A percentile compares a stretch with the other conserved stretches of the same genome.
Conservation (phyloP, 2,888 invertebrate species). For the Ephialtes manifestator region DNA sequence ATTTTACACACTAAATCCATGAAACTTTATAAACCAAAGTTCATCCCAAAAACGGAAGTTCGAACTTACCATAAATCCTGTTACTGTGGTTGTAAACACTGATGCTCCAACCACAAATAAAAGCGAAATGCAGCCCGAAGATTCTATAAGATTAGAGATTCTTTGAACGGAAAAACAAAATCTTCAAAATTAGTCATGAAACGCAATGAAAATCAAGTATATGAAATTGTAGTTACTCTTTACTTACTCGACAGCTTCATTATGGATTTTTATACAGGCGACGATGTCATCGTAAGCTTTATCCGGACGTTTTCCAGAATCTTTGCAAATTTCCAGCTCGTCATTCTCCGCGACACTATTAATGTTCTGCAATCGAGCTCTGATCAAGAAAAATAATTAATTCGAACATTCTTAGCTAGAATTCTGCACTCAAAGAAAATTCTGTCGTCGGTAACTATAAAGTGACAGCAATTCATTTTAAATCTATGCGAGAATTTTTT, state of each 20-base stretch:
- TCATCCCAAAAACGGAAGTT: neutral
- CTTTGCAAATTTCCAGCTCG: neutral
- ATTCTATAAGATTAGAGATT: constrained; percentile 51
- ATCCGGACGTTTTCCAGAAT: constrained; percentile 1
- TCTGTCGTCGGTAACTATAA: too few species aligned
- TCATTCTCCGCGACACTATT: neutral
- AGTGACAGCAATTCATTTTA: too few species aligned
- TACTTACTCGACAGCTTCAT: constrained; percentile 60
- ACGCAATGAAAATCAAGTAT: neutral
- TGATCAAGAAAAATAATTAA: constrained; percentile 9
- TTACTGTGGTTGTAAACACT: constrained; percentile 59
- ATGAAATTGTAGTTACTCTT: neutral
- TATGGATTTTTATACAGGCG: constrained; percentile 56
- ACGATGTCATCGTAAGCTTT: constrained; percentile 50
- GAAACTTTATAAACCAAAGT: neutral
- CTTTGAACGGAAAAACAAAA: constrained; percentile 24
- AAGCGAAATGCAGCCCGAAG: constrained; percentile 36
- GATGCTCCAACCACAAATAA: constrained; percentile 52
- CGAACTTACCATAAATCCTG: constrained; percentile 65
- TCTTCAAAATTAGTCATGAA: neutral
- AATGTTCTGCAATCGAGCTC: constrained; percentile 49
- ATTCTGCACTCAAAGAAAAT: too few species aligned
- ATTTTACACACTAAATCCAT: neutral
- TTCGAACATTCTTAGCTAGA: neutral
- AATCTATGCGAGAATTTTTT: too few species aligned